These are phyloP conservation scores for Chaetura pelagica DNA, from an alignment of 2,113 vertebrate species.

Conservation along the genomic window DNA sequence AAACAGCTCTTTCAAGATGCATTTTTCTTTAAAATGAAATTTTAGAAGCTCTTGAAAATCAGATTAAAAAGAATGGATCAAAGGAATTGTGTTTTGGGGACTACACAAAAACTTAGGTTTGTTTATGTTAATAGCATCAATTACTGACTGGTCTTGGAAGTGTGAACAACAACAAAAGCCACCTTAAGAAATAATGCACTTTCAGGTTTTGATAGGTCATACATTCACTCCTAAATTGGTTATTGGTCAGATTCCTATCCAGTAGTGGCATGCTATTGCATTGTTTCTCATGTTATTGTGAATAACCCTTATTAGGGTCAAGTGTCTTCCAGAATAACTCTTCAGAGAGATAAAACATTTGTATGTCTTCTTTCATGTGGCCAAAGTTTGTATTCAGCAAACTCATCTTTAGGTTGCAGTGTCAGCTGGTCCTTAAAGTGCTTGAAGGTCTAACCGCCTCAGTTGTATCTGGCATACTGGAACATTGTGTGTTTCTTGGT, in stretches of 20 bases:
- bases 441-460: not conserved
- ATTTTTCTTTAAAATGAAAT: conserved; percentile 58
- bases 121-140: conserved; percentile 48
- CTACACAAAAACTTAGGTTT: conserved; percentile 51
- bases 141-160: conserved; percentile 65
- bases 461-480: not conserved
- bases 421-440: conserved; percentile 24
- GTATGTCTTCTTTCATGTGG: conserved; percentile 41
- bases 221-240: not conserved
- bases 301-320: conserved; percentile 34
- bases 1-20: conserved; percentile 33
- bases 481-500: not conserved
- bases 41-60: conserved; percentile 66
- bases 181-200: conserved; percentile 8
- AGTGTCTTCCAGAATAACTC: conserved; percentile 18
- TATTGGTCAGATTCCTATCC: conserved; percentile 39
- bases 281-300: conserved; percentile 31
- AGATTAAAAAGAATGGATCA: conserved; percentile 51
- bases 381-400: conserved; percentile 2
- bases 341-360: conserved; percentile 47
- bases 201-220: conserved; percentile 35
- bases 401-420: conserved; percentile 22
- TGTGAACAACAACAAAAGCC: not conserved
- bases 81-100: conserved; percentile 55
- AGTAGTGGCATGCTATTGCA: not conserved